Conservation (phyloP, 2,797 vertebrate species). For the Artibeus lituratus region DNA sequence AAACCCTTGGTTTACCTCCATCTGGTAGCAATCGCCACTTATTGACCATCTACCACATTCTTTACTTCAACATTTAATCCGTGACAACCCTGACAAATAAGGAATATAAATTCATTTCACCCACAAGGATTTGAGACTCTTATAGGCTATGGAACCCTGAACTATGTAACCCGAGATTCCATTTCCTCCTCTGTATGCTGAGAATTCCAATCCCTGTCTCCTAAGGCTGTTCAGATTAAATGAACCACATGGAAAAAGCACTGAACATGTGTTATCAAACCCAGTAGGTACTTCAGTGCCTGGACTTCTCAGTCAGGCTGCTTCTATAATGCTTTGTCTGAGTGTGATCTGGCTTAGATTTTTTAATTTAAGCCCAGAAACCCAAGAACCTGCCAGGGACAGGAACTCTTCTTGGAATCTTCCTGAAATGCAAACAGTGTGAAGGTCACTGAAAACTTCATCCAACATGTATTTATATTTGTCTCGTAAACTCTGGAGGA, state of each 20-base stretch:
- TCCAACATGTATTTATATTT: constrained; percentile 56
- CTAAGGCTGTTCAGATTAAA: background rate
- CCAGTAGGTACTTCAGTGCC: background rate
- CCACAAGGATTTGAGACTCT: background rate
- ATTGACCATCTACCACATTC: background rate
- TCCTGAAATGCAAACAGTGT: constrained; percentile 70
- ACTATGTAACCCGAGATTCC: background rate
- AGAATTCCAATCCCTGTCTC: background rate
- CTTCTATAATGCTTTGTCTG: background rate
- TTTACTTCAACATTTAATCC: background rate
- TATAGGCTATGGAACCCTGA: no score
- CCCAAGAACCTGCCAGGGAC: constrained; percentile 25
- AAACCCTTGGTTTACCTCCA: no score
- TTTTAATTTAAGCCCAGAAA: constrained; percentile 25
- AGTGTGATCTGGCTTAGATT: background rate
- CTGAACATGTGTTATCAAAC: no score
- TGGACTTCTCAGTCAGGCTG: fast-evolving
- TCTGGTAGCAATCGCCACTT: background rate
- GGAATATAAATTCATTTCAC: background rate
- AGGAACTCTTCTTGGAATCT: constrained; percentile 49
- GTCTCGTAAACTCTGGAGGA: constrained; percentile 50
- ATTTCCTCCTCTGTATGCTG: background rate
- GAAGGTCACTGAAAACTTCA: constrained; percentile 58
- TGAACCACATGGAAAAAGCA: background rate
- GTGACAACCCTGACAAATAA: background rate